Evolutionary conservation across 2,888 invertebrate genomes (phyloP), one percentile per base, ranked within the genome.

Genomic region (Leptinotarsa tumamoca): DNA sequence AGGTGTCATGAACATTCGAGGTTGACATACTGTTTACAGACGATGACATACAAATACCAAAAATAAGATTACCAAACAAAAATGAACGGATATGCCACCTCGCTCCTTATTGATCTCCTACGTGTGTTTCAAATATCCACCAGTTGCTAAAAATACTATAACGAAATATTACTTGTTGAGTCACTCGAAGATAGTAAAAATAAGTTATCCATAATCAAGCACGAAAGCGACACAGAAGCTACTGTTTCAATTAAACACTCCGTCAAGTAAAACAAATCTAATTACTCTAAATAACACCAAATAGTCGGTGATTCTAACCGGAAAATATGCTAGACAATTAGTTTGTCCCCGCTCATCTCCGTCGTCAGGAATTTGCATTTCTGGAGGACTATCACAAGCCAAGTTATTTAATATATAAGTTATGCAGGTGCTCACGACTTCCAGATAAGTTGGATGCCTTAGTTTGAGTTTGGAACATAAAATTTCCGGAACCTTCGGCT

Each of bases 401-500:
- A 49, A 58, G 43, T 50, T 70, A 70, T 58, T 58, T 21, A 58
- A 58, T 61, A 68, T 68, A 58, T 70, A 58, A 70, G 70, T 56
- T 33, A 43, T 58, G 70, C 43, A 56, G 58, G 33, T 49, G 56
- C 58, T 49, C 49, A 13, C 14, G n/a, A 70, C 18, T 70, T 21
- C 4, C 14, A 23, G n/a, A 49, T 43, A 69, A 69, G 51, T 69
- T 69, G 33, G 51, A 56, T 58, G 43, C 15, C 66, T 56, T 10
- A 63, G 66, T 68, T 75, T 54, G 66, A 75, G 71, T 69, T 56
- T 21, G 21, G 61, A 23, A 23, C 56, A 68, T 75, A 71, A 75
- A 75, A 75, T 75, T 68, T 69, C 66, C 50, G 63, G 63, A 61
- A 52, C 67, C 63, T 71, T 67, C 71, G 71, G 51, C 75, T 72